A percentile compares a stretch with the other conserved stretches of the same genome.
phyloP scores from a whole-genome alignment of 2,888 invertebrate species.

The Eumerus sabulonum region DNA sequence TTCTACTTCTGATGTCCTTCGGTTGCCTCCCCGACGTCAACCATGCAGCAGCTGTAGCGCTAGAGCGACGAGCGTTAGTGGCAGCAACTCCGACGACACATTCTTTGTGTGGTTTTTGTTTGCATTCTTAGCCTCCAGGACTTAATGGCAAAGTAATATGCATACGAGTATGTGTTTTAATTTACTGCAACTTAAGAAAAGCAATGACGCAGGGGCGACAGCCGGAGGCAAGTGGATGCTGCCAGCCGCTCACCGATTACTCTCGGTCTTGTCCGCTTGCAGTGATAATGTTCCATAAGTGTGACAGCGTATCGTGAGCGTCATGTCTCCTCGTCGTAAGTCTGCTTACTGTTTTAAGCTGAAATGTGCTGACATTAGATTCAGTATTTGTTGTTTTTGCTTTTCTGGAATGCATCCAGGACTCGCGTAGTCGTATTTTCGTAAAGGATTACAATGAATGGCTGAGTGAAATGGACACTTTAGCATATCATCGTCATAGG shows the following conservation, averaged over 20 bases:
- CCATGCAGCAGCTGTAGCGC: too few relatives aligned
- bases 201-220: conserved; percentile 31
- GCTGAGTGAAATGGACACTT: conserved; percentile 62
- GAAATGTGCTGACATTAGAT: conserved; percentile 48
- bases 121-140: conserved; percentile 64
- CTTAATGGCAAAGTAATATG: conserved; percentile 69
- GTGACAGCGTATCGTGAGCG: conserved; percentile 53
- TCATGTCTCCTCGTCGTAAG: background rate
- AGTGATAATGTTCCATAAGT: conserved; percentile 65
- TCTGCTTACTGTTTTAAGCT: conserved; percentile 29
- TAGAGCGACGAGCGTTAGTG: too few relatives aligned
- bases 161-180: conserved; percentile 68
- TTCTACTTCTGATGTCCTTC: conserved; percentile 18
- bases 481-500: conserved; percentile 44
- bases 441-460: conserved; percentile 56
- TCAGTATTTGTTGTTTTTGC: too few relatives aligned
- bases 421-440: conserved; percentile 48
- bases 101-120: conserved; percentile 66
- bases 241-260: conserved; percentile 11
- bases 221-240: conserved; percentile 21
- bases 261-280: conserved; percentile 11
- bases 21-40: background rate
- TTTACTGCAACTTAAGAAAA: conserved; percentile 66
- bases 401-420: too few relatives aligned
- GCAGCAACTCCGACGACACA: conserved; percentile 15